Base-by-base conservation (phyloP, 2,888 invertebrate species). In the Drosophila mercatorum region DNA sequence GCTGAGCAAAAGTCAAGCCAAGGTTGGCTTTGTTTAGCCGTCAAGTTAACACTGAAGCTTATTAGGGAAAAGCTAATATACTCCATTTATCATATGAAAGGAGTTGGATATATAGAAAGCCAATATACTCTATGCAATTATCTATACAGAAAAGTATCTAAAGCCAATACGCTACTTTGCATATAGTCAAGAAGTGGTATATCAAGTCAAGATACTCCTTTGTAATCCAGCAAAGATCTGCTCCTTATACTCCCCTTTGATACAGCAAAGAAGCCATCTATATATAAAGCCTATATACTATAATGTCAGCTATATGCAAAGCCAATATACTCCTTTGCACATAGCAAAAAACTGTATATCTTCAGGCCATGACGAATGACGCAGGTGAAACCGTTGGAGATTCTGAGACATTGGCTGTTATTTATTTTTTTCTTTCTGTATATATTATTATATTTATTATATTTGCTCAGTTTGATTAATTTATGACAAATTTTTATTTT, bases 361-460 rank as follows among this genome's bases (percentile, higher is more conserved):
- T 44, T 34, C n/a, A 1, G 36, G 34, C 5, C 22, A 11, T 57
- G 31, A 14, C 40, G 59, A 31, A 46, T 78, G 78, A 85, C 83
- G 85, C 85, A 78, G 78, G 71, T 73, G 72, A 78, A 66, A 72
- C 69, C 60, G 76, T 52, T 52, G 49, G 56, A 62, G 64, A 70
- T 80, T 66, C 56, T 64, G 31, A 61, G 47, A 59, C 36, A 43
- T 53, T 26, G 62, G 41, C 36, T 49, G 17, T 51, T 38, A 14
- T 43, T 28, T 36, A 12, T 49, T 56, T 11, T 6, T 47, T 47
- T 22, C 22, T 22, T 22, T 22, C 22, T 22, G 22, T 22, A 22
- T 22, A 2, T 22, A 1, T 31, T 52, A 28, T 64, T n/a, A n/a
- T n/a, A n/a, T 61, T 64, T 44, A 55, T 36, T 36, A 36, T 58